Evolutionary conservation across 2,888 invertebrate genomes (phyloP), one percentile per base, ranked within the genome.

Genomic region (Pimpla rufipes): DNA sequence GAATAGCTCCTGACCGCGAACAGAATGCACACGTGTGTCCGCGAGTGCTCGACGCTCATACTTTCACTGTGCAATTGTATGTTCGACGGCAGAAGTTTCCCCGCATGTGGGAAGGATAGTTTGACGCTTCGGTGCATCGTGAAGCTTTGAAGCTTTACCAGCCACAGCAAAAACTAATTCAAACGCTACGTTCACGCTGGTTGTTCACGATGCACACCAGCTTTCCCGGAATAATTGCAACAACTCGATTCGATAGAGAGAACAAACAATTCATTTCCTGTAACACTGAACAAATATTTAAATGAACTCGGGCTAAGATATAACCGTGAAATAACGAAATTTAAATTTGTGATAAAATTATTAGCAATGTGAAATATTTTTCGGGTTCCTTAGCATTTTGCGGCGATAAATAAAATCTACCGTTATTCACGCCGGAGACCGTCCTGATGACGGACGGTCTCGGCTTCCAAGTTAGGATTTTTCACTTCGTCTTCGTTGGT

Each of bases 1-100:
- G 66, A 81, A 77, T 77, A 71, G 66, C 76, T 77, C 42, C 66
- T 77, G 71, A 81, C 76, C 67, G 42, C 50, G 42, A 67, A n/a
- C 29, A 35, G 71, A 81, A 77, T 67, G 67, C 70, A 42, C 66
- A 59, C 37, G 75, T 40, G 64, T 64, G 52, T 57, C 64, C 66
- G 76, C 23, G 62, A 75, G 52, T 35, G 40, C 23, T 35, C 64
- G 55, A 64, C 13, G 47, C 37, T 52, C 59, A 45, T 59, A 50
- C 47, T 40, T 62, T 62, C 37, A 45, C 29, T 37, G 18, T 68
- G 68, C 64, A 68, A 80, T 80, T 75, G 68, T 75, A 80, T 23
- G 68, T 11, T 62, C 55, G 76, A 57, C 75, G 42, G 37, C 16
- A 45, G 73, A 80, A 73, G 70, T 80, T 75, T 70, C 16, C 16